Evolutionary conservation across 2,888 invertebrate genomes (phyloP), one percentile per base, ranked within the genome.

Genomic region (Oligia fasciuncula): DNA sequence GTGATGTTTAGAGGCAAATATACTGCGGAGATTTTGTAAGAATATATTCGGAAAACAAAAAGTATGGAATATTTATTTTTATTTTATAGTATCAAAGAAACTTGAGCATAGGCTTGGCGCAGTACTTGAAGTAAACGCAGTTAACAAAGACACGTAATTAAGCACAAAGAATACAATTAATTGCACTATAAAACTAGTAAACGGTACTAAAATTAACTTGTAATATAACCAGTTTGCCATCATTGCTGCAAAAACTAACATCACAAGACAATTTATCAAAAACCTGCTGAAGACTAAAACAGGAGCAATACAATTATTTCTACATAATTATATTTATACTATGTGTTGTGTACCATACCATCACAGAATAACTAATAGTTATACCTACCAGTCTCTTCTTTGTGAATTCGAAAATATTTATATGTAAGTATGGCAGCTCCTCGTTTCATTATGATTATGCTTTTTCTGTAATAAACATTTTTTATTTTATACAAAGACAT

Each of bases 1-100:
- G 76, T 83, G 83, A 86, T 85, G 83, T 84, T 84, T 76, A 73
- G 68, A 83, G 79, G 76, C 67, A 79, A 84, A 83, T 85, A 75
- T 86, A 78, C 73, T 73, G 74, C 51, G 23, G 67, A 84, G 76
- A 80, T 88, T 87, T 79, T 75, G 80, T 83, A 73, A 78, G 74
- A 84, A 67, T 43, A 74, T 73, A 73, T 70, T 69, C 13, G 63
- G 17, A 46, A 40, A 70, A 73, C 57, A 76, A 73, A 71, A 72
- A 62, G 14, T 67, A 65, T 68, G 57, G 19, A 54, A 57, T 4
- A 5, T 70, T 23, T 70, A 17, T 49, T 63, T 35, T 35, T 76
- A 17, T 49, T 63, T 19, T 35, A 13, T 19, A 51, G 57, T 49
- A 49, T 69, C n/a, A 70, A 66, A 67, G 14, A 11, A 57, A 43